Evolutionary conservation across 2,113 vertebrate genomes (phyloP).

Genomic region (Triplophysa siluroides): DNA sequence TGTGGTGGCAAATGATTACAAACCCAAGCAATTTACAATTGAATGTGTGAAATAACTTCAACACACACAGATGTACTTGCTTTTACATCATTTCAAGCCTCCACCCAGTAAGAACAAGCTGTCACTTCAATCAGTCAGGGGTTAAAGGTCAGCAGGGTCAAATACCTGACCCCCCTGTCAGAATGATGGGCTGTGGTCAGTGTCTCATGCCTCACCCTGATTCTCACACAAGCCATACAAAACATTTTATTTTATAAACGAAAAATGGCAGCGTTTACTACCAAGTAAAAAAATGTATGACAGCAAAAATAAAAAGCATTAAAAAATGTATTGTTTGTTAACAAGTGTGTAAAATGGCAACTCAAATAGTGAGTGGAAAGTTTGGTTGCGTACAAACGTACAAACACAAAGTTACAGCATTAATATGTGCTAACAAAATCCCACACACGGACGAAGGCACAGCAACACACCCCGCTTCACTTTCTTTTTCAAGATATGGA

Average conservation of each 20-base stretch:
- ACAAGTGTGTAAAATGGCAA: too few relatives aligned
- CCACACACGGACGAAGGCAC: background rate
- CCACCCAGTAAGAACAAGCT: conserved; percentile 70
- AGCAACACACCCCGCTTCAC: background rate
- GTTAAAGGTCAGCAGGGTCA: conserved; percentile 73
- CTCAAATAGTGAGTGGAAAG: too few relatives aligned
- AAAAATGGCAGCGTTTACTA: background rate
- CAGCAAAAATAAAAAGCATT: too few relatives aligned
- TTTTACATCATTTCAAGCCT: conserved; percentile 74
- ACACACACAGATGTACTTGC: conserved; percentile 59
- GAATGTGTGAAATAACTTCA: background rate
- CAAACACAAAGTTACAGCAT: too few relatives aligned
- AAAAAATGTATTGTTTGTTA: too few relatives aligned
- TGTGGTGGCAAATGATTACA: background rate
- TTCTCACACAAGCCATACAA: conserved; percentile 22
- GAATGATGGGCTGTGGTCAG: conserved; percentile 73
- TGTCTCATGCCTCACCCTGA: conserved; percentile 64
- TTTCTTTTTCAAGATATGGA: conserved; percentile 34
- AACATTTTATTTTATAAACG: background rate
- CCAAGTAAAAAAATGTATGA: too few relatives aligned
- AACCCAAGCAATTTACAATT: background rate
- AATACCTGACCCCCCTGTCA: conserved; percentile 74
- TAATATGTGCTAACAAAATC: background rate
- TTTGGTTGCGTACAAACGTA: too few relatives aligned
- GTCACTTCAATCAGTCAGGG: conserved; percentile 74